Evolutionary conservation across 2,888 invertebrate genomes (phyloP).

Genomic region (Rugalucina vietnamica): DNA sequence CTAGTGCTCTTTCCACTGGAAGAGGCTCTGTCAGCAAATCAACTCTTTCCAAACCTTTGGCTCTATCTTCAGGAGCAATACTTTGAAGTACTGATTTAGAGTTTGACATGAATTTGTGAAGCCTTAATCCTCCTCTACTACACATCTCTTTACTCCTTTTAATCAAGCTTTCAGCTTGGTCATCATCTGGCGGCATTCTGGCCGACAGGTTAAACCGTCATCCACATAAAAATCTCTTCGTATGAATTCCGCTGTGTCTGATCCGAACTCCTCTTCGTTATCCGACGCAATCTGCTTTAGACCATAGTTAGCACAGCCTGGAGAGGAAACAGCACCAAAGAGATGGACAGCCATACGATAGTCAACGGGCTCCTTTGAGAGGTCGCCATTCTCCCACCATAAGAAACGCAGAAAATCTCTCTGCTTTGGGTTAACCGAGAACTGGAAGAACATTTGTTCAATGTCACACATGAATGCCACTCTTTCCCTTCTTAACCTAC

Average conservation of each 20-base stretch:
- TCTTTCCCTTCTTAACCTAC: slow-evolving; percentile 32
- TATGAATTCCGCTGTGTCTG: slow-evolving; percentile 33
- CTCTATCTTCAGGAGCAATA: slow-evolving; percentile 47
- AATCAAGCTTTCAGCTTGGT: slow-evolving; percentile 29
- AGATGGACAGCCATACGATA: slow-evolving; percentile 31
- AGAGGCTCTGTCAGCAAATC: slow-evolving; percentile 40
- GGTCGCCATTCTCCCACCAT: slow-evolving; percentile 39
- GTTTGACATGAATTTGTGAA: slow-evolving; percentile 60
- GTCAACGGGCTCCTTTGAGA: neutral
- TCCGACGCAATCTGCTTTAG: slow-evolving; percentile 23
- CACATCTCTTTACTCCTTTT: slow-evolving; percentile 19
- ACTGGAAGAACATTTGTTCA: slow-evolving; percentile 35
- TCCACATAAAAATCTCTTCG: slow-evolving; percentile 51
- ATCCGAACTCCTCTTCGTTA: neutral
- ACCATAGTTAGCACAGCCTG: slow-evolving; percentile 47
- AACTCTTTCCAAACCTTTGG: slow-evolving; percentile 24
- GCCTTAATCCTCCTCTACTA: slow-evolving; percentile 42
- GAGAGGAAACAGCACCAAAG: slow-evolving; percentile 39
- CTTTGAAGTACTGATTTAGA: slow-evolving; percentile 47
- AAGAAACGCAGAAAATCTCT: slow-evolving; percentile 32
- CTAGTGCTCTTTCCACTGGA: slow-evolving; percentile 47
- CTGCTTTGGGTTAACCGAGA: slow-evolving; percentile 14
- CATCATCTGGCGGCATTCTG: slow-evolving; percentile 9
- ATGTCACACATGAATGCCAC: slow-evolving; percentile 24
- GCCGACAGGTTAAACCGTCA: slow-evolving; percentile 52